Conservation (phyloP, 2,113 vertebrate species). For the Elgaria multicarinata region DNA sequence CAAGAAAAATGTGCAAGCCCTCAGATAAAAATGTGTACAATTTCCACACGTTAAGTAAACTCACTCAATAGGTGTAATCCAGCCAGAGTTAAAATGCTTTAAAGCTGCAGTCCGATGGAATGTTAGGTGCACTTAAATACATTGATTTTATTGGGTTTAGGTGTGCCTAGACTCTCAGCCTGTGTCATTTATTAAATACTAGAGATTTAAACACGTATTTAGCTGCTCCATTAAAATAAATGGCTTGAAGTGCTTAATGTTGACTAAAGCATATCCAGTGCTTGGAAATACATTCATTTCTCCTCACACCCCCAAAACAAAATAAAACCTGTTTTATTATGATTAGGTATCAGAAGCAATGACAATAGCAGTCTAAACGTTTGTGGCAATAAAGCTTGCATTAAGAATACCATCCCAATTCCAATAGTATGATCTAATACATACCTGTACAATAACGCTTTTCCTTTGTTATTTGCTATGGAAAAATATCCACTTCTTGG, state of each 20-base stretch:
- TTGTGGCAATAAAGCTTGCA: background rate
- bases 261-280: background rate
- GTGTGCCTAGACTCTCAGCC: background rate
- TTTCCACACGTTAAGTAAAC: background rate
- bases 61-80: background rate
- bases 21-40: background rate
- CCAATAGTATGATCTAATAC: constrained; percentile 32
- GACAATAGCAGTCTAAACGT: background rate
- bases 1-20: background rate
- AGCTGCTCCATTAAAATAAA: background rate
- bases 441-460: constrained; percentile 91
- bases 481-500: constrained; percentile 93
- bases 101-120: background rate
- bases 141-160: background rate
- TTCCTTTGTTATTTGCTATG: constrained; percentile 91
- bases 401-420: background rate
- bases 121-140: background rate
- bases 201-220: background rate
- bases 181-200: background rate
- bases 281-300: background rate
- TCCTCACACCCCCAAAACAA: background rate
- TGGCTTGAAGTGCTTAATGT: background rate
- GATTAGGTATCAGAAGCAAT: background rate
- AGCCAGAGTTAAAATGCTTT: background rate
- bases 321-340: background rate